Percentiles rank a stretch among this genome's conserved stretches.
Conservation (phyloP, 2,888 invertebrate species). For the Cabera pusaria region DNA sequence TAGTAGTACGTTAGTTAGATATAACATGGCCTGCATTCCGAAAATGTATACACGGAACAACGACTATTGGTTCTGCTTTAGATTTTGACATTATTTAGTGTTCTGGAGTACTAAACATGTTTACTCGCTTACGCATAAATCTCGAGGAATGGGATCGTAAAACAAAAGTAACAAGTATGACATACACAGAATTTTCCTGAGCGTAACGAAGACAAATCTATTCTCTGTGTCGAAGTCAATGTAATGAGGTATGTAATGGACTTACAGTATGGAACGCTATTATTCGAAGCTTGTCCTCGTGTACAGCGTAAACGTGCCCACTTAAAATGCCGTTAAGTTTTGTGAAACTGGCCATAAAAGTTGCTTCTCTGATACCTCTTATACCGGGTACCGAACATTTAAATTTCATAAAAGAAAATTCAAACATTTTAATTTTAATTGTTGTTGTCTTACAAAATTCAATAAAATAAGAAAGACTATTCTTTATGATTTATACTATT, state of each 20-base stretch:
- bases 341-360: constrained; percentile 41
- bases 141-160: constrained; percentile 49
- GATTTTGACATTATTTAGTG: constrained; percentile 57
- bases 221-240: constrained; percentile 27
- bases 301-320: constrained; percentile 37
- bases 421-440: too few relatives aligned
- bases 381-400: too few relatives aligned
- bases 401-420: too few relatives aligned
- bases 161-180: constrained; percentile 32
- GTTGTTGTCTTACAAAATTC: too few relatives aligned
- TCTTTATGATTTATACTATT: too few relatives aligned
- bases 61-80: constrained; percentile 55
- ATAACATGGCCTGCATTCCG: constrained; percentile 64
- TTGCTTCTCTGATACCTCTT: constrained; percentile 35
- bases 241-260: constrained; percentile 27
- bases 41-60: constrained; percentile 54
- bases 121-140: constrained; percentile 52
- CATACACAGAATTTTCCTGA: constrained; percentile 21
- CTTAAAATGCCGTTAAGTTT: constrained; percentile 47
- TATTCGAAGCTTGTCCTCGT: constrained; percentile 37
- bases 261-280: constrained; percentile 26
- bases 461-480: too few relatives aligned
- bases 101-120: constrained; percentile 49
- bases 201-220: constrained; percentile 26
- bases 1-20: constrained; percentile 37